A percentile compares a stretch with the other conserved stretches of the same genome.
These are phyloP conservation scores for Alces alces DNA, from an alignment of 2,113 vertebrate species.

Conservation along the genomic window DNA sequence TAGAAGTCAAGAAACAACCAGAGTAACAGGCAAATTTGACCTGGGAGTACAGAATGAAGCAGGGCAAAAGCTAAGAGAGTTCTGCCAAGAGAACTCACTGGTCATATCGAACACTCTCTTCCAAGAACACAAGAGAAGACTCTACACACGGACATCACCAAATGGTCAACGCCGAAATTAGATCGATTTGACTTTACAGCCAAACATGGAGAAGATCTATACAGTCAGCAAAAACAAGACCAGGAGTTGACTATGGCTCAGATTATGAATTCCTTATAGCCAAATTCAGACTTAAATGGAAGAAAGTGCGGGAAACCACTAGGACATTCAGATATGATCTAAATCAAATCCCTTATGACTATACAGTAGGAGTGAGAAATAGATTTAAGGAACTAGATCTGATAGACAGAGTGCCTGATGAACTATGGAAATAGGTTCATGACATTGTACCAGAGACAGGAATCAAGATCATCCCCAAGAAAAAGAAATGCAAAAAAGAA, in stretches of 20 bases:
- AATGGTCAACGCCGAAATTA: accelerated
- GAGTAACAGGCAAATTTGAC: neutral
- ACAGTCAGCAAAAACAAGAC: neutral
- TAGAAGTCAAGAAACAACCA: neutral
- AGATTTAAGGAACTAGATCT: neutral
- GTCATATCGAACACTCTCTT: neutral
- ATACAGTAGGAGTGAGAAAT: neutral
- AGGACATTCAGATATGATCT: neutral
- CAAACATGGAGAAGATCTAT: neutral
- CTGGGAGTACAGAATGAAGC: neutral
- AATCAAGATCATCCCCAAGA: neutral
- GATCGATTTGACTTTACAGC: neutral
- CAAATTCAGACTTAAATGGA: neutral
- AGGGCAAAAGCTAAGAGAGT: neutral
- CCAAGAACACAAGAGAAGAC: neutral
- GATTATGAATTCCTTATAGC: neutral
- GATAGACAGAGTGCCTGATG: neutral
- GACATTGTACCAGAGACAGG: neutral
- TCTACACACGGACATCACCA: neutral
- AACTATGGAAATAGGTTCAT: neutral
- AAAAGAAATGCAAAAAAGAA: neutral
- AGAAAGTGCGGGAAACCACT: neutral
- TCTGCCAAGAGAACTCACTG: neutral
- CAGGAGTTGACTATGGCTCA: neutral
- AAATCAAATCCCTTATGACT: neutral